These are phyloP conservation scores for Coendou prehensilis DNA, from an alignment of 2,797 vertebrate genomes.

Conservation along the genomic window DNA sequence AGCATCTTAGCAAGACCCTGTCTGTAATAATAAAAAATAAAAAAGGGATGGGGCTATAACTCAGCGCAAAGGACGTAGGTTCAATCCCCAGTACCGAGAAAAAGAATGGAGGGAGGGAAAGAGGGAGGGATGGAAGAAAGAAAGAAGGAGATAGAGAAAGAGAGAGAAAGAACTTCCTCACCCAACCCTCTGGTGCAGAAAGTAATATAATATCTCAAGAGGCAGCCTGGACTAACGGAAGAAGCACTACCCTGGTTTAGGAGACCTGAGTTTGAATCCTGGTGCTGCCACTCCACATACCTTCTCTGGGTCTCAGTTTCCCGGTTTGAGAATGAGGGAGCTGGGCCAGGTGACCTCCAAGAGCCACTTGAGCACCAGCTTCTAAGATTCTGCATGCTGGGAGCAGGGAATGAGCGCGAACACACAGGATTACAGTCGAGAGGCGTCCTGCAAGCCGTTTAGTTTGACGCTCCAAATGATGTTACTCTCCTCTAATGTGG, in stretches of 20 bases:
- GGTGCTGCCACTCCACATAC: background rate
- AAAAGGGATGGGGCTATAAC: background rate
- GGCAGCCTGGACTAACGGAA: background rate
- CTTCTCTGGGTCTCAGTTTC: constrained; percentile 21
- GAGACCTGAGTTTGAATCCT: background rate
- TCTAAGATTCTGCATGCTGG: background rate
- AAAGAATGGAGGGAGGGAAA: background rate
- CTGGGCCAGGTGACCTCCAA: background rate
- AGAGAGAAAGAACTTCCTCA: background rate
- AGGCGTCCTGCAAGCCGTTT: background rate
- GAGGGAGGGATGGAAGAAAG: background rate
- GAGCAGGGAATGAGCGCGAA: background rate
- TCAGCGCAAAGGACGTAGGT: background rate
- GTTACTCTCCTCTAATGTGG: background rate
- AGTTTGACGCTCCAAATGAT: background rate
- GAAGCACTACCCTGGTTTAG: background rate
- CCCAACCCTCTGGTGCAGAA: background rate
- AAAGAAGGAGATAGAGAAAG: background rate
- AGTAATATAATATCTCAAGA: background rate
- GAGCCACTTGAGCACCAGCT: background rate
- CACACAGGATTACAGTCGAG: background rate
- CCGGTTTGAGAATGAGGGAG: background rate
- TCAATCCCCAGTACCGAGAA: background rate
- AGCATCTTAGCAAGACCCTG: background rate
- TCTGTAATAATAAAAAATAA: background rate